Conservation (phyloP, 2,888 invertebrate species). For the Girardia tigrina region DNA sequence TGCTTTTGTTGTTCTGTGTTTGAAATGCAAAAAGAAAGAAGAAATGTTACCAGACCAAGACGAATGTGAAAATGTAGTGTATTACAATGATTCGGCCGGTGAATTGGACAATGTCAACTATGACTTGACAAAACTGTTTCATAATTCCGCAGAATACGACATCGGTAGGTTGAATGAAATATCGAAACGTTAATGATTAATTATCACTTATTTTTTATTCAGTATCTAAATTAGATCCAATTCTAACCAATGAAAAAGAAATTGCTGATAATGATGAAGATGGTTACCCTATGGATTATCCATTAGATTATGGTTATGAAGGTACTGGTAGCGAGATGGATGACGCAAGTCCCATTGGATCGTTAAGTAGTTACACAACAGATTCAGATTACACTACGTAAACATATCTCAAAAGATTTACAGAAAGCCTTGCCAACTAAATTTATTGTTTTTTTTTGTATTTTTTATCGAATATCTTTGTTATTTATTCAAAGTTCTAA, state of each 20-base stretch:
- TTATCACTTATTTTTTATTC: not conserved
- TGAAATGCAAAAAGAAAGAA: slow-evolving; percentile 18
- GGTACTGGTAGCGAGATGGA: not conserved
- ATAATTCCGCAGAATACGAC: not conserved
- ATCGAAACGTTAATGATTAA: not conserved
- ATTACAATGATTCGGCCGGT: not conserved
- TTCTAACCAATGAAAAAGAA: not conserved
- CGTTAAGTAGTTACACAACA: slow-evolving; percentile 12
- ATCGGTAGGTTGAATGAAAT: not conserved
- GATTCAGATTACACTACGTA: not conserved
- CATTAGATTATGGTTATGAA: slow-evolving; percentile 13
- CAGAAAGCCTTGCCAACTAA: not conserved
- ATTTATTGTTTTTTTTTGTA: not conserved
- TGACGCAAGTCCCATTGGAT: not conserved
- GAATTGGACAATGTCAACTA: not conserved
- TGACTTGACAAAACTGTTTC: not conserved
- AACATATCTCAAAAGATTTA: not conserved
- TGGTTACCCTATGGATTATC: not conserved
- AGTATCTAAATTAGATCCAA: not conserved
- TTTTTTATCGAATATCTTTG: no score
- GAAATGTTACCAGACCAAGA: not conserved
- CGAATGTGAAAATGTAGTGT: not conserved
- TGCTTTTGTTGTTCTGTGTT: not conserved
- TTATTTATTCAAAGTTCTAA: no score
- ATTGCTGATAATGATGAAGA: not conserved